phyloP scores from a whole-genome alignment of 2,113 vertebrate genomes.

The Ramphastos sulfuratus region DNA sequence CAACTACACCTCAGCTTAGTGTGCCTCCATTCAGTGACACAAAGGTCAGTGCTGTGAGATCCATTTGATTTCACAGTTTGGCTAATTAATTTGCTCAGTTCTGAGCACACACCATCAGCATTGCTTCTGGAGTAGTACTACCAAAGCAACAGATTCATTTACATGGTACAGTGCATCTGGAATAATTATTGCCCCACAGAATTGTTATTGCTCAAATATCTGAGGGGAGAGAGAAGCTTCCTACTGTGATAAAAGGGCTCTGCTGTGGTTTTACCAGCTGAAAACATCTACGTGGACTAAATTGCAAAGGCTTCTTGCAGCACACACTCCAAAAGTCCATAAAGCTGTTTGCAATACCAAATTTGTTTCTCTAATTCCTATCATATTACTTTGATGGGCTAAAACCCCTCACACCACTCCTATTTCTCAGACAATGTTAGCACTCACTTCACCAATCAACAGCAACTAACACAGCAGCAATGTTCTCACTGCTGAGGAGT shows the following conservation, averaged over 20 bases:
- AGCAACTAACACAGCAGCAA: background rate
- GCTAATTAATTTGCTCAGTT: slow-evolving; percentile 77
- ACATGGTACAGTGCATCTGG: slow-evolving; percentile 63
- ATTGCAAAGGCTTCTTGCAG: background rate
- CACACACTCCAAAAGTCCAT: background rate
- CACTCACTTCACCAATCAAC: background rate
- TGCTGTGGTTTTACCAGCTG: slow-evolving; percentile 35
- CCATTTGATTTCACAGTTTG: slow-evolving; percentile 73
- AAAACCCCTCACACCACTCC: background rate
- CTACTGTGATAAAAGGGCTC: slow-evolving; percentile 60
- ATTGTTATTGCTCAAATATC: slow-evolving; percentile 69
- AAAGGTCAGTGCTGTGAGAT: slow-evolving; percentile 71
- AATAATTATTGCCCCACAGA: slow-evolving; percentile 75
- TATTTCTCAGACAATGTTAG: background rate
- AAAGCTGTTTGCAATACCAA: background rate
- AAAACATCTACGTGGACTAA: slow-evolving; percentile 15
- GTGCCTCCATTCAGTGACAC: slow-evolving; percentile 45
- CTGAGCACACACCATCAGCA: slow-evolving; percentile 36
- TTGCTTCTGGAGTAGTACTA: slow-evolving; percentile 46
- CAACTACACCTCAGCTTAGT: slow-evolving; percentile 30
- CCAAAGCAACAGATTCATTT: slow-evolving; percentile 68
- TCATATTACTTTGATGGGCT: background rate
- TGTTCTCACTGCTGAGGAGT: background rate
- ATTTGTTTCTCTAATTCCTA: background rate
- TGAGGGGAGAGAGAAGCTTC: slow-evolving; percentile 58